Base-by-base conservation (phyloP, 1,140 invertebrate genomes). In the Micrasema minimum region DNA sequence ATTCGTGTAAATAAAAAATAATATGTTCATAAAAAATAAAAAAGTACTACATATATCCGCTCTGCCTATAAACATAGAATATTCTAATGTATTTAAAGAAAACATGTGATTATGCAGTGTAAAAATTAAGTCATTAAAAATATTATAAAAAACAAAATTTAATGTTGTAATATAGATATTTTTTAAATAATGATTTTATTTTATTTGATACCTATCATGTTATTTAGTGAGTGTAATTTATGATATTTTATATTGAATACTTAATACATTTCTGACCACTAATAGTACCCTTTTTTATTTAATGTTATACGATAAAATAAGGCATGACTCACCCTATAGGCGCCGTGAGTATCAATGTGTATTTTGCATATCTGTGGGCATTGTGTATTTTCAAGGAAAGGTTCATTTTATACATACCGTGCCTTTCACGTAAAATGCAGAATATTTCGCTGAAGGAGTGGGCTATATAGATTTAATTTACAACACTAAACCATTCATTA, bases 201-300 rank as follows among this genome's bases (percentile, higher is more conserved):
- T 69, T 69, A 71, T 75, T 75, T 59, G 65, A 69, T 61, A 38
- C 59, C 57, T 69, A 75, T 72, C 67, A 72, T 75, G 74, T 75
- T 75, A 75, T 75, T 72, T 75, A 75, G 74, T 75, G 74, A 75
- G 57, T 75, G 70, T 72, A 75, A 75, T 75, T 75, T 75, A 75
- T 75, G 67, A 72, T 75, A 75, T 75, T n/a, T 75, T 75, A 75
- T 75, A 75, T 75, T 66, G 62, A 72, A 71, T 62, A 68, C 66
- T 66, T 53, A 75, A 75, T 71, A 75, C 69, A 75, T 75, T 72
- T 66, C 45, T 51, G 41, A 69, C 61, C 65, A 48, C 31, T 55
- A 35, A 12, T 48, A 16, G 0, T 31, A 31, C n/a, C n/a, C n/a
- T 31, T 31, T 31, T 31, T 31, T 31, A 7, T 31, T 31, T 4